Percentiles rank a stretch among this genome's conserved stretches.
Evolutionary conservation across 2,888 invertebrate species (phyloP).

Genomic region (Auanema freiburgensis): DNA sequence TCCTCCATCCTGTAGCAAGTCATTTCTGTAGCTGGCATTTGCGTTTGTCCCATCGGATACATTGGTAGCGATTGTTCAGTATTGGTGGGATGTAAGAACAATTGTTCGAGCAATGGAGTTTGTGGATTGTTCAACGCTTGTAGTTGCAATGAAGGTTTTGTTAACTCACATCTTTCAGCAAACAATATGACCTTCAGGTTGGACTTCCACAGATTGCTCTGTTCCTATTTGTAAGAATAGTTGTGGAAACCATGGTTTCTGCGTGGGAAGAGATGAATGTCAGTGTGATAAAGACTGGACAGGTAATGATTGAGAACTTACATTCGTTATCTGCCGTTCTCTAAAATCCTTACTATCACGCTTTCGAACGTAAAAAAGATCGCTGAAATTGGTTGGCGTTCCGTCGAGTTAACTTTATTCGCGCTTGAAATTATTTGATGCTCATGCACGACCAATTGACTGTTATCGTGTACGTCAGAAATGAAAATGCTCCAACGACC

Average conservation of each 20-base stretch:
- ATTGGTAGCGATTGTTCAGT: constrained; percentile 36
- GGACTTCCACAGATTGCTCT: constrained; percentile 39
- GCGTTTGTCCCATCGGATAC: constrained; percentile 34
- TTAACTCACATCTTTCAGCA: constrained; percentile 4
- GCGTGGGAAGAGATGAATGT: constrained; percentile 38
- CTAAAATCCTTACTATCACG: no score
- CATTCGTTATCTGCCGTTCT: not conserved
- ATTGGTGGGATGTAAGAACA: constrained; percentile 26
- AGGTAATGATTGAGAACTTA: constrained; percentile 13
- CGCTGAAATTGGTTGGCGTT: no score
- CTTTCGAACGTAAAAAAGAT: no score
- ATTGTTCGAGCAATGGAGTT: constrained; percentile 32
- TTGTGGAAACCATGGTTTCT: constrained; percentile 40
- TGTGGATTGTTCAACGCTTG: constrained; percentile 39
- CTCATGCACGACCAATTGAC: no score
- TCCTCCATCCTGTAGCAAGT: no score
- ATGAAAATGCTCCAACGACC: no score
- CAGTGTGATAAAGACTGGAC: constrained; percentile 34
- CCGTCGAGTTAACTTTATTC: no score
- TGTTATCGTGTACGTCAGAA: no score
- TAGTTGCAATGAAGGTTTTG: constrained; percentile 30
- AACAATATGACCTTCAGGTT: constrained; percentile 24
- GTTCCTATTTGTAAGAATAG: constrained; percentile 34
- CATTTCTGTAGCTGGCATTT: constrained; percentile 24
- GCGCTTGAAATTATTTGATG: no score